Evolutionary conservation across 2,888 invertebrate species (phyloP).

Genomic region (Buathra laborator): DNA sequence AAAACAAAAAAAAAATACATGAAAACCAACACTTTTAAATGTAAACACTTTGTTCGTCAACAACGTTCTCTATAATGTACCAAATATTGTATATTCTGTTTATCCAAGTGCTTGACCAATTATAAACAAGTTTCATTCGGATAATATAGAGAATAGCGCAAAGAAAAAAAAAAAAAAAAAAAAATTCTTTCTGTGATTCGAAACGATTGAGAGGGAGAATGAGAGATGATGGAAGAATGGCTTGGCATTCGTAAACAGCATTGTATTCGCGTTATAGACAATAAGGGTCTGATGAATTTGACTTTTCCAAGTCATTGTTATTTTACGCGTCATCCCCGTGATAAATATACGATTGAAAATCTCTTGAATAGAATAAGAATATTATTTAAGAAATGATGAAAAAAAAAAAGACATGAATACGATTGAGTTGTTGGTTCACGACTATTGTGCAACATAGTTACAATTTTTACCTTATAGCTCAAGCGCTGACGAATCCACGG

Average conservation of each 20-base stretch:
- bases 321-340: constrained; percentile 10
- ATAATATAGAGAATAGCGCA: constrained; percentile 7
- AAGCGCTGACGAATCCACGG: constrained; percentile 13
- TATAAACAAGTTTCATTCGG: constrained; percentile 44
- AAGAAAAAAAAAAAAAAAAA: constrained; percentile 12
- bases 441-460: constrained; percentile 17
- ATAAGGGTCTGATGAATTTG: constrained; percentile 48
- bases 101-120: constrained; percentile 75
- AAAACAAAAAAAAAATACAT: background rate
- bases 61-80: constrained; percentile 24
- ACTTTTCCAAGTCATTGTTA: constrained; percentile 21
- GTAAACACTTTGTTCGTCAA: constrained; percentile 16
- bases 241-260: constrained; percentile 33
- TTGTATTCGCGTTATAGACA: constrained; percentile 48
- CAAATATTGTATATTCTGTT: constrained; percentile 69
- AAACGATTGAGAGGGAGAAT: background rate
- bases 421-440: constrained; percentile 20
- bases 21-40: background rate
- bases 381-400: constrained; percentile 6
- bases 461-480: constrained; percentile 20
- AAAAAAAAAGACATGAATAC: background rate
- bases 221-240: constrained; percentile 11
- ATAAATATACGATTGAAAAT: constrained; percentile 7
- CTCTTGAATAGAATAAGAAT: constrained; percentile 9
- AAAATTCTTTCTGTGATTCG: constrained; percentile 49